Evolutionary conservation across 2,888 invertebrate species (phyloP), one percentile per base, ranked within the genome.

Genomic region (Sinhomidia bicolor): DNA sequence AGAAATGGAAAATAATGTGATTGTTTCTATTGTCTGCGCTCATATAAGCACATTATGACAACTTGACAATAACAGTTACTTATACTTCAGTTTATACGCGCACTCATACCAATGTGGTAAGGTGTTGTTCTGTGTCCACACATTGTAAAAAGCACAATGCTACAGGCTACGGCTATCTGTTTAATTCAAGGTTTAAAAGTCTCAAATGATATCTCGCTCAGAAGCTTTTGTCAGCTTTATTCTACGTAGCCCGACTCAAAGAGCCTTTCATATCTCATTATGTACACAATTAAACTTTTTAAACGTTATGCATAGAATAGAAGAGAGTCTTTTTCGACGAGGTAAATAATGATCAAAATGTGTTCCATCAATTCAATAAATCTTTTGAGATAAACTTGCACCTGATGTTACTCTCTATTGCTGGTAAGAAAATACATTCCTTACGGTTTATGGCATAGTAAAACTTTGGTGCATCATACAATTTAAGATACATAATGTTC

Each of bases 11-110:
- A 79, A 85, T 60, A 74, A 51, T 78, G 65, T 87, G 86, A 87
- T 87, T 87, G 86, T 87, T 87, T 65, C 86, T 74, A 87, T 87
- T 87, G 86, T 87, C 62, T 81, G 86, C 14, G 62, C 23, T 87
- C 74, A 78, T 81, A 87, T 81, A 87, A 71, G 74, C 44, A 54
- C 78, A 71, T 80, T 87, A 81, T 87, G 86, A 74, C 81, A 81
- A 74, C 68, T 68, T 85, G 85, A 85, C 74, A 87, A 87, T 78
- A 65, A 68, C 17, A 44, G 29, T 12, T 6, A 20, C 32, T 68
- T 65, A 17, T 68, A 29, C 17, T 57, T 51, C 29, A 17, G 57
- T 10, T 54, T 23, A 47, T 26, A 10, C 14, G 44, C 4, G 17
- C 44, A 26, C 29, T n/a, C 17, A 65, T 17, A 9, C 60, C 60